Base-by-base conservation (phyloP, 2,797 vertebrate species). In the Falco peregrinus region DNA sequence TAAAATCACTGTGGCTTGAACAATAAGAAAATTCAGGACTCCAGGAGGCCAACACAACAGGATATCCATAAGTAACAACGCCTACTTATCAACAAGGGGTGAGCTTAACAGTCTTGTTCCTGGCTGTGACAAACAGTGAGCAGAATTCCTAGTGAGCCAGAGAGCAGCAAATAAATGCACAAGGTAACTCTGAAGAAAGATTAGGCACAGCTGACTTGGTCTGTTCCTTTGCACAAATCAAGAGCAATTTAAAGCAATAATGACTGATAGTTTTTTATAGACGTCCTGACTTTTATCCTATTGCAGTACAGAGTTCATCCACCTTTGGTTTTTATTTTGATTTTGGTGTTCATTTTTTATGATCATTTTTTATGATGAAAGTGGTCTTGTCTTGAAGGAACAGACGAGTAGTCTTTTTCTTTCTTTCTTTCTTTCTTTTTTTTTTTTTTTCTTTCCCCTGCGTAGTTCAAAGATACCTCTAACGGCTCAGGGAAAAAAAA, bases 11-110 rank as follows among this genome's bases (percentile, higher is more conserved):
- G 65, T 96, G 93, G 89, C 97, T 97, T 92, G 97, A 98, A 98
- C 97, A 98, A 98, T 97, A 92, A 95, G 97, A 98, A 97, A 98
- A 98, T 97, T 97, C 97, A 92, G 96, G 95, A 94, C 95, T 95
- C 89, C 59, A 4, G 96, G 97, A 97, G 96, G 89, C 84, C 53
- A 92, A 63, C 96, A 64, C 98, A 98, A 97, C 97, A 97, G 98
- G 98, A 96, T 97, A 96, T 96, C 97, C 97, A 96, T 95, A 96
- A 98, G 97, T 90, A 97, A 82, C 97, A 95, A 97, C 63, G 64
- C 97, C 97, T 97, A 92, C 97, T 97, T 97, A 98, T 97, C 97
- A 98, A 94, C 95, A 19, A 97, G 90, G 89, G 65, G 76, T 78
- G 90, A 97, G 90, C 85, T 94, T 97, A 97, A 94, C 96, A 93